A percentile compares a stretch with the other conserved stretches of the same genome.
Conservation (phyloP, 2,113 vertebrate genomes). For the Muscicapa adusta region DNA sequence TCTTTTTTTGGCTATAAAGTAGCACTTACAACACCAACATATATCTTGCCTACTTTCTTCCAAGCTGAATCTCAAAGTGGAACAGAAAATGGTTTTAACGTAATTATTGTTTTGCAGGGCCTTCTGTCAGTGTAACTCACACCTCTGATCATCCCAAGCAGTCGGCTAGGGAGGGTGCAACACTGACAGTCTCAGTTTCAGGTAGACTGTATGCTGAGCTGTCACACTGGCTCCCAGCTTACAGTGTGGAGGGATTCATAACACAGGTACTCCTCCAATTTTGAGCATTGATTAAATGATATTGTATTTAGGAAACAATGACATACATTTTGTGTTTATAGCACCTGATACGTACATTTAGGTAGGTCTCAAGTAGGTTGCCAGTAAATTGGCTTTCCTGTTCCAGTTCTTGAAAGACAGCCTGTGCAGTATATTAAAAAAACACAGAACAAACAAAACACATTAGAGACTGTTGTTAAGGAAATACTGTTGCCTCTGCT, state of each 20-base stretch:
- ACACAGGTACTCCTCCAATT: not conserved
- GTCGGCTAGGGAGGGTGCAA: not conserved
- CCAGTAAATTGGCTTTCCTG: not conserved
- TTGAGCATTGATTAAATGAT: not conserved
- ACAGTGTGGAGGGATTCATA: not conserved
- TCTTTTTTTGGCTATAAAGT: not conserved
- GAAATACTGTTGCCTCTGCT: not conserved
- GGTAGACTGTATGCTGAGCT: not conserved
- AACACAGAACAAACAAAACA: not conserved
- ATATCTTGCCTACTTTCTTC: not conserved
- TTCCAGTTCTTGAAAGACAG: not conserved
- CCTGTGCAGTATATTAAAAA: not conserved
- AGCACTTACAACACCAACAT: accelerated
- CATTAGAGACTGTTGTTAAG: not conserved
- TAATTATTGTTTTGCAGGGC: not conserved
- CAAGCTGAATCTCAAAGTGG: not conserved
- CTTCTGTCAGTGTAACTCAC: not conserved
- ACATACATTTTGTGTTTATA: not conserved
- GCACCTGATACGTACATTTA: accelerated
- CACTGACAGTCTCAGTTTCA: not conserved
- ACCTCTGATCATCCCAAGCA: not conserved
- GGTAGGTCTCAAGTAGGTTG: not conserved
- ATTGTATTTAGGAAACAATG: not conserved
- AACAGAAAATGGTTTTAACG: not conserved
- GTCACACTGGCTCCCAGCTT: not conserved